Conservation (phyloP, 2,888 invertebrate species). For the Antitype chi region DNA sequence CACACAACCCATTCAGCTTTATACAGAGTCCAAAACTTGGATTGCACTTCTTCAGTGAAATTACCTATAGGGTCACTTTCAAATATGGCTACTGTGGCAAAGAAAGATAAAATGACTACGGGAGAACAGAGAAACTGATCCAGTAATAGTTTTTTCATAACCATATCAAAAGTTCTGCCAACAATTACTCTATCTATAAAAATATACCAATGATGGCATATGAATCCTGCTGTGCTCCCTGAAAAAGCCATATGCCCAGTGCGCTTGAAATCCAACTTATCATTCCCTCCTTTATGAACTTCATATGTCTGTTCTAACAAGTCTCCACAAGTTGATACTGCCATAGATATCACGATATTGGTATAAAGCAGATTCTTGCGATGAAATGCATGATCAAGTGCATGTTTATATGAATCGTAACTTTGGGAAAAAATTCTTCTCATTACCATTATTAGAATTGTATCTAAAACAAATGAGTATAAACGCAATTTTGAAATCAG, state of each 20-base stretch:
- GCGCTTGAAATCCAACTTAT: conserved; percentile 91
- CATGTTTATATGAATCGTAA: conserved; percentile 74
- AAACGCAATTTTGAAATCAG: conserved; percentile 56
- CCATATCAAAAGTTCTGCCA: conserved; percentile 92
- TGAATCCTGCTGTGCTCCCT: conserved; percentile 94
- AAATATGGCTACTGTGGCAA: conserved; percentile 93
- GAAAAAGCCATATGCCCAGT: conserved; percentile 94
- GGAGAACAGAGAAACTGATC: conserved; percentile 97
- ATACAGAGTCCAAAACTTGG: conserved; percentile 95
- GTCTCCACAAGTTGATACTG: conserved; percentile 95
- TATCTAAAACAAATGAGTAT: conserved; percentile 77
- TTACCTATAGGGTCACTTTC: conserved; percentile 92
- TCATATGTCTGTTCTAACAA: conserved; percentile 95
- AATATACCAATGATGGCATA: conserved; percentile 97
- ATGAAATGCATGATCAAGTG: conserved; percentile 87
- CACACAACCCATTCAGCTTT: conserved; percentile 97
- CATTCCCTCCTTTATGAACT: conserved; percentile 89
- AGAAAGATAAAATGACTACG: conserved; percentile 94
- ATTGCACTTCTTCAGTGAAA: conserved; percentile 92
- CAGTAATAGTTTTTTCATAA: conserved; percentile 94
- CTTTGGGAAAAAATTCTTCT: conserved; percentile 78
- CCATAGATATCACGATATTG: conserved; percentile 94
- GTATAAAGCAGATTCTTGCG: conserved; percentile 94
- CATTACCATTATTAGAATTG: conserved; percentile 71
- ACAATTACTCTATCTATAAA: conserved; percentile 93